Conservation (phyloP, 2,888 invertebrate species). For the Laspeyria flexula region DNA sequence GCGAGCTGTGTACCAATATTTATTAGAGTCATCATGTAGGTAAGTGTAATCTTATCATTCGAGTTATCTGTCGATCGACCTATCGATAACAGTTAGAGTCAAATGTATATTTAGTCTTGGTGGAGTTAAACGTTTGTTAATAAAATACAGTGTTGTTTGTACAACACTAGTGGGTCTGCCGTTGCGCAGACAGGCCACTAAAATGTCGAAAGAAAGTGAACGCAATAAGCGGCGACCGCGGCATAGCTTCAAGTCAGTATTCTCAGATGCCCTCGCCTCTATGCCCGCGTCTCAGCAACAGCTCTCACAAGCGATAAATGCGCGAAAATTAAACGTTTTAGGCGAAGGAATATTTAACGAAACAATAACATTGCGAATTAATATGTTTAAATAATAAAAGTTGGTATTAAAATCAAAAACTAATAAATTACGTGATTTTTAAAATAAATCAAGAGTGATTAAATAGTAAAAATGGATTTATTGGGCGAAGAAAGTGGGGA, state of each 20-base stretch:
- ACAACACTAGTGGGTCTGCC: constrained; percentile 41
- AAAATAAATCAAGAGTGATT: constrained; percentile 15
- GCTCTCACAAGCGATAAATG: constrained; percentile 35
- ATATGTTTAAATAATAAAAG: constrained; percentile 35
- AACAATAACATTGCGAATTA: too few species aligned
- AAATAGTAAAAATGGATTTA: constrained; percentile 63
- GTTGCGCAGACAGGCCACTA: constrained; percentile 67
- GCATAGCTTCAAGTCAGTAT: constrained; percentile 48
- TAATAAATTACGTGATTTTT: constrained; percentile 16
- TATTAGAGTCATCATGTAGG: too few species aligned
- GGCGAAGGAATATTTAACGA: too few species aligned
- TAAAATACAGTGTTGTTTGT: neutral
- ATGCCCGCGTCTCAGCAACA: constrained; percentile 42
- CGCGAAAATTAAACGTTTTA: constrained; percentile 45
- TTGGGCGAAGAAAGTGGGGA: constrained; percentile 62
- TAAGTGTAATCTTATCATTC: too few species aligned
- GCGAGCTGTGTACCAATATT: too few species aligned
- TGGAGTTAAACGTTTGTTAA: neutral
- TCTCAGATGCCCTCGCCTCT: constrained; percentile 48
- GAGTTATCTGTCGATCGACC: too few species aligned
- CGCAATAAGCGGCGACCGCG: constrained; percentile 55
- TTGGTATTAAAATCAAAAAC: constrained; percentile 6
- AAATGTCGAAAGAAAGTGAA: constrained; percentile 85
- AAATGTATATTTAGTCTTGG: neutral
- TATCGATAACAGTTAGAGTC: constrained; percentile 10